A percentile compares a stretch with the other conserved stretches of the same genome.
Conservation (phyloP, 2,888 invertebrate genomes). For the Taenaris catops region DNA sequence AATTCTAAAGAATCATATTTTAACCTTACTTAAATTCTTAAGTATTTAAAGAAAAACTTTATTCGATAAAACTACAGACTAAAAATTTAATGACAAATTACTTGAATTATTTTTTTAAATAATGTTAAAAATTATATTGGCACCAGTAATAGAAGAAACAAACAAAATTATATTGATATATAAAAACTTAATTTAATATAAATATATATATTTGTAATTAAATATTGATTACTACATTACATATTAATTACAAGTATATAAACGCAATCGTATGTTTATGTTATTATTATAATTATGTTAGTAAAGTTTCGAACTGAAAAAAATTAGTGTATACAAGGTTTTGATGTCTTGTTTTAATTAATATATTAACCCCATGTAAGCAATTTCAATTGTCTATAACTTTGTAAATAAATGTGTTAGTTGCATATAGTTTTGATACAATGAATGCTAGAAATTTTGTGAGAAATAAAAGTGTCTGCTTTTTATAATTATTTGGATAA, state of each 20-base stretch:
- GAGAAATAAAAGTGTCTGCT: slow-evolving; percentile 37
- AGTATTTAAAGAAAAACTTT: too few relatives aligned
- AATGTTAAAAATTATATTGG: too few relatives aligned
- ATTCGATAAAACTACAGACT: too few relatives aligned
- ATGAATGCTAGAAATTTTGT: slow-evolving; percentile 36
- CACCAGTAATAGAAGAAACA: too few relatives aligned
- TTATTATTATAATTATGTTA: slow-evolving; percentile 27
- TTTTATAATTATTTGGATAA: slow-evolving; percentile 23
- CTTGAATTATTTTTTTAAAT: too few relatives aligned
- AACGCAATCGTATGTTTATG: slow-evolving; percentile 20
- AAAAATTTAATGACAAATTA: too few relatives aligned
- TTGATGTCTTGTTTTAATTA: slow-evolving; percentile 22
- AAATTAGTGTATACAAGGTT: slow-evolving; percentile 22
- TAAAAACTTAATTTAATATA: slow-evolving; percentile 1
- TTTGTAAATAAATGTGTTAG: slow-evolving; percentile 61
- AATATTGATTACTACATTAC: background rate
- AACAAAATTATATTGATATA: background rate
- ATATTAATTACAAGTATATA: slow-evolving; percentile 16
- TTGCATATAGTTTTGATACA: slow-evolving; percentile 54
- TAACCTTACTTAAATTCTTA: too few relatives aligned
- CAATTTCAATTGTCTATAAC: slow-evolving; percentile 41
- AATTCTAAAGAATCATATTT: too few relatives aligned
- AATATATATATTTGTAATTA: background rate
- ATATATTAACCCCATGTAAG: slow-evolving; percentile 30
- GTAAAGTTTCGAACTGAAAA: slow-evolving; percentile 37